A percentile compares a stretch with the other conserved stretches of the same genome.
Conservation (phyloP, 2,113 vertebrate species). For the Cyanoliseus patagonus region DNA sequence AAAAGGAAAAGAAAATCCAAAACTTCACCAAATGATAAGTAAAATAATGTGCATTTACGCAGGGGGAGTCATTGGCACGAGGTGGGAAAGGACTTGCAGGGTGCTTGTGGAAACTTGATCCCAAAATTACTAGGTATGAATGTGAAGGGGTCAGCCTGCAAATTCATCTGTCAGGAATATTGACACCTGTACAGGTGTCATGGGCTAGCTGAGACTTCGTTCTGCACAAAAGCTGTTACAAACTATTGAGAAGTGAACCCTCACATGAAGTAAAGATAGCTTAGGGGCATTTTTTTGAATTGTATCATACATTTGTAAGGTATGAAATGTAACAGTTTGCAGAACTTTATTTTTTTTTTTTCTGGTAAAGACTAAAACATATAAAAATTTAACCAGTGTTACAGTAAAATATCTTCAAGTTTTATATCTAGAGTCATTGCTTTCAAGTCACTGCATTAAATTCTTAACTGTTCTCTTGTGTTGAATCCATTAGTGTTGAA, state of each 20-base stretch:
- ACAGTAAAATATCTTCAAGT: not conserved
- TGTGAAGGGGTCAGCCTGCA: not conserved
- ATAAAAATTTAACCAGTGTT: not conserved
- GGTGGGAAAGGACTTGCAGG: not conserved
- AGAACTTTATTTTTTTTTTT: conserved; percentile 3
- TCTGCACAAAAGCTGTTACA: conserved; percentile 38
- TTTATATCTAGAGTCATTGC: not conserved
- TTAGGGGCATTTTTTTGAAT: conserved; percentile 40
- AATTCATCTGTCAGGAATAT: not conserved
- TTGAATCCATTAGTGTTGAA: not conserved
- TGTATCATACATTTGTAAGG: not conserved
- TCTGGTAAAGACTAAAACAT: not conserved
- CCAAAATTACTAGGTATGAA: conserved; percentile 7
- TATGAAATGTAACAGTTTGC: not conserved
- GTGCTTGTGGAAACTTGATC: conserved; percentile 30
- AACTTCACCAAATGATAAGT: not conserved
- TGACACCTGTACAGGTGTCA: conserved; percentile 35
- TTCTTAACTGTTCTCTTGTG: not conserved
- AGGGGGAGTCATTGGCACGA: not conserved
- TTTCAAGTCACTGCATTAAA: not conserved
- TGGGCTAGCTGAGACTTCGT: conserved; percentile 26
- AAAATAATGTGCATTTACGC: not conserved
- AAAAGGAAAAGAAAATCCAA: not conserved
- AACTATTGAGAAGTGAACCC: conserved; percentile 23
- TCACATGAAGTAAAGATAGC: conserved; percentile 70